A percentile compares a stretch with the other conserved stretches of the same genome.
Evolutionary conservation across 2,888 invertebrate genomes (phyloP).

Genomic region (Limenitis camilla): DNA sequence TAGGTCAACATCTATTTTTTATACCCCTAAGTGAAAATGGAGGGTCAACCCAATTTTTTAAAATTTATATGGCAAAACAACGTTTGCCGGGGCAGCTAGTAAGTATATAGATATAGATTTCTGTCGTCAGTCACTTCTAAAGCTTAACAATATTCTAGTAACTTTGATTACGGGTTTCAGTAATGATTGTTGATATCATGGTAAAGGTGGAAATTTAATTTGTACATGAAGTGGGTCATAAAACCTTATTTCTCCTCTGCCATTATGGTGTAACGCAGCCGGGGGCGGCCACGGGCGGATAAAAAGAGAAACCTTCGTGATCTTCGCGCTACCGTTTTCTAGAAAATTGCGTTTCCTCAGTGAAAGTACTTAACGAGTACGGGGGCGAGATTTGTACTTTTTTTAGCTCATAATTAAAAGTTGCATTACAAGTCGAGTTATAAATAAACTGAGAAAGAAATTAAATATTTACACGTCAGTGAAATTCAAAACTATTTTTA

Average conservation of each 20-base stretch:
- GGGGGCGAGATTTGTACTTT: constrained; percentile 54
- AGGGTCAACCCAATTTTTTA: too few relatives aligned
- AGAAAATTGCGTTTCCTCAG: constrained; percentile 71
- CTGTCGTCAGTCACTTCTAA: too few relatives aligned
- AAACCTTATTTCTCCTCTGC: constrained; percentile 36
- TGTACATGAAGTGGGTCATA: constrained; percentile 45
- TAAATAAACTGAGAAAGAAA: too few relatives aligned
- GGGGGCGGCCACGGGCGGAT: constrained; percentile 54
- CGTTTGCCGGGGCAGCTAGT: too few relatives aligned
- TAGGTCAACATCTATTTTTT: too few relatives aligned
- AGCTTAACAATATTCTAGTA: background rate
- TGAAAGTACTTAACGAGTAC: constrained; percentile 67
- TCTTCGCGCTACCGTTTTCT: constrained; percentile 72
- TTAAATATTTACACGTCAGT: too few relatives aligned
- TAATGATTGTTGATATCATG: constrained; percentile 7
- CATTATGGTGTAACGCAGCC: constrained; percentile 57
- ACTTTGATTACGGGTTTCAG: background rate
- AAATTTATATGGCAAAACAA: too few relatives aligned
- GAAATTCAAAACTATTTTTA: too few relatives aligned
- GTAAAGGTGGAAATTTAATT: constrained; percentile 30
- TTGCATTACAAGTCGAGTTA: too few relatives aligned
- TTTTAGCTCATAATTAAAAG: constrained; percentile 36
- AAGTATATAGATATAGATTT: too few relatives aligned
- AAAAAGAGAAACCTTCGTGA: constrained; percentile 61
- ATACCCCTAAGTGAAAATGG: too few relatives aligned